phyloP scores from a whole-genome alignment of 1,140 invertebrate genomes.

The Ganaspis sp. region DNA sequence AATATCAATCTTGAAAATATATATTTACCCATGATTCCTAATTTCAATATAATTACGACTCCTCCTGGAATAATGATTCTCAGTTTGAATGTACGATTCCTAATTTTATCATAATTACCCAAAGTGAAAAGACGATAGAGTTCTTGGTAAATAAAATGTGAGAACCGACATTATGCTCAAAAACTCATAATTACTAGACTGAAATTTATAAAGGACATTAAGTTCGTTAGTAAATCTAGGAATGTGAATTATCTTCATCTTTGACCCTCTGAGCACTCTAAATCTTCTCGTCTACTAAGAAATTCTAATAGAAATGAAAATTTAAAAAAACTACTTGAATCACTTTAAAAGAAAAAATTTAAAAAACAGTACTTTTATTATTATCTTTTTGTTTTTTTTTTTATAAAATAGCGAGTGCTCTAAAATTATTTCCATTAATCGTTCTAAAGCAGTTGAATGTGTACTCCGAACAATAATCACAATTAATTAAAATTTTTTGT shows the following conservation, averaged over 20 bases:
- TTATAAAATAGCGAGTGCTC: slow-evolving; percentile 7
- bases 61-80: no score
- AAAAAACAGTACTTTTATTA: not conserved
- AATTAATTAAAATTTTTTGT: not conserved
- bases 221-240: not conserved
- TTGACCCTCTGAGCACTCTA: not conserved
- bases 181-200: not conserved
- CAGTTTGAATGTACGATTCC: no score
- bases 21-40: no score
- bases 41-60: no score
- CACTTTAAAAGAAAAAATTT: not conserved
- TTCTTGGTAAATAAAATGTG: no score
- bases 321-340: not conserved
- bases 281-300: not conserved
- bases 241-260: slow-evolving; percentile 16
- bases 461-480: not conserved
- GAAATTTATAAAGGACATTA: not conserved
- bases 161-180: not conserved
- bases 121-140: no score
- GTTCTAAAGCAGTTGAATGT: slow-evolving; percentile 10
- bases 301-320: not conserved
- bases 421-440: not conserved
- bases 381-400: not conserved
- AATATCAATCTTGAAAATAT: not conserved
- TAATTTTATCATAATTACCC: no score